These are phyloP conservation scores for Polia nebulosa DNA, from an alignment of 2,888 invertebrate species.

Conservation along the genomic window DNA sequence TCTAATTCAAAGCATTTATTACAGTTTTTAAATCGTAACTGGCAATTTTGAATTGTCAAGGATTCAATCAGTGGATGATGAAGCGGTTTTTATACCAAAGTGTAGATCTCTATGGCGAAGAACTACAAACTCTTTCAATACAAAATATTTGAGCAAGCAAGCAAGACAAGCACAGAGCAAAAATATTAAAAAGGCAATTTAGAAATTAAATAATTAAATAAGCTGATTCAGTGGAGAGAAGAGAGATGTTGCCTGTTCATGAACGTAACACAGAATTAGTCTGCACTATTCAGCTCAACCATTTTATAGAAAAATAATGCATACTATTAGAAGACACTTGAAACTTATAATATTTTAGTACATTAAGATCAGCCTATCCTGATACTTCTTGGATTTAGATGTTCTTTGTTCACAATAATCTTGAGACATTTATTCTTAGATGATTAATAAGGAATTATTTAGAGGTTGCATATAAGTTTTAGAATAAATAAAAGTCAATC, in stretches of 20 bases:
- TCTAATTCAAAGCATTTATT: background rate
- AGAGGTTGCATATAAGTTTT: background rate
- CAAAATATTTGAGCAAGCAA: background rate
- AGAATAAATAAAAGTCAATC: background rate
- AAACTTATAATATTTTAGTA: background rate
- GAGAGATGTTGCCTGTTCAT: background rate
- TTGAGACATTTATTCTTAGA: background rate
- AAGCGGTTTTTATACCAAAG: background rate
- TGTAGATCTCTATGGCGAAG: background rate
- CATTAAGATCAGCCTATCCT: background rate
- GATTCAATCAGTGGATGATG: background rate
- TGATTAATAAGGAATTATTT: too few species aligned
- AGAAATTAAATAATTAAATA: background rate
- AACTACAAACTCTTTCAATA: background rate
- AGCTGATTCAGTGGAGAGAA: background rate
- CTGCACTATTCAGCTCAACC: background rate
- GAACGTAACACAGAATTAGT: background rate
- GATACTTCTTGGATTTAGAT: background rate
- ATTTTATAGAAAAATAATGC: background rate
- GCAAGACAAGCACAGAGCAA: background rate
- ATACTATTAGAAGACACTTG: background rate
- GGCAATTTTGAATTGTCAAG: background rate
- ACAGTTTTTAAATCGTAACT: background rate
- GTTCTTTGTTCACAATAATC: background rate
- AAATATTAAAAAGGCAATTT: too few species aligned